phyloP scores from a whole-genome alignment of 2,888 invertebrate species.

The Cyclophora punctaria region DNA sequence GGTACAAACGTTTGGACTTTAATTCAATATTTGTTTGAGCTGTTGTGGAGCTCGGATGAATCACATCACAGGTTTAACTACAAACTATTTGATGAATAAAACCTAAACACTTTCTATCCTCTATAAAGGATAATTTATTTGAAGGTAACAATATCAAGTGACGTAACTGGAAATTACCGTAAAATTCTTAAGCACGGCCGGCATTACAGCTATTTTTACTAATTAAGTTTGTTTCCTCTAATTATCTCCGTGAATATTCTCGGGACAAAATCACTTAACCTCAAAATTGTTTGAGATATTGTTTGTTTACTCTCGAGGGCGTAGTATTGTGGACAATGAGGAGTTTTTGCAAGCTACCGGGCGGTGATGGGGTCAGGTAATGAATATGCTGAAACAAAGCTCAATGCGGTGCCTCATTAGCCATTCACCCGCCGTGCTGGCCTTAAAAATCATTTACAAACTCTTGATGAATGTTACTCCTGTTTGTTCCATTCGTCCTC shows the following conservation, averaged over 20 bases:
- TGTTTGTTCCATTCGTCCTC: conserved; percentile 32
- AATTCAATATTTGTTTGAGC: no score
- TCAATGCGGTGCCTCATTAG: conserved; percentile 59
- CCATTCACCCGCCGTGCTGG: conserved; percentile 54
- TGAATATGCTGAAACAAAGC: conserved; percentile 69
- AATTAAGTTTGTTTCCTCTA: conserved; percentile 48
- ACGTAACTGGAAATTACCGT: conserved; percentile 8
- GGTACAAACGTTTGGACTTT: no score
- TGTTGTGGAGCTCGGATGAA: no score
- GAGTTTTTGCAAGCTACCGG: conserved; percentile 52
- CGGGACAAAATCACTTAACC: conserved; percentile 50
- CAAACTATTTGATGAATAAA: no score
- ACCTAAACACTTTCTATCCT: not conserved
- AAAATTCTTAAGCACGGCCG: conserved; percentile 19
- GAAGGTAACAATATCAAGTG: conserved; percentile 10
- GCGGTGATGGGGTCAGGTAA: conserved; percentile 51
- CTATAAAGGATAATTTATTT: conserved; percentile 9
- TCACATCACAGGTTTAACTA: no score
- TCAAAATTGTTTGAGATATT: conserved; percentile 61
- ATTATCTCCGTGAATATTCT: conserved; percentile 47
- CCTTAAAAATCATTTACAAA: conserved; percentile 65
- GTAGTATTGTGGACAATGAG: conserved; percentile 44
- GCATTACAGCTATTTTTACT: conserved; percentile 30
- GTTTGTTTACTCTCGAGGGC: conserved; percentile 51
- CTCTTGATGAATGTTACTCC: conserved; percentile 54